Conservation (phyloP, 2,888 invertebrate genomes). For the Mongoloraphidia duomilia region DNA sequence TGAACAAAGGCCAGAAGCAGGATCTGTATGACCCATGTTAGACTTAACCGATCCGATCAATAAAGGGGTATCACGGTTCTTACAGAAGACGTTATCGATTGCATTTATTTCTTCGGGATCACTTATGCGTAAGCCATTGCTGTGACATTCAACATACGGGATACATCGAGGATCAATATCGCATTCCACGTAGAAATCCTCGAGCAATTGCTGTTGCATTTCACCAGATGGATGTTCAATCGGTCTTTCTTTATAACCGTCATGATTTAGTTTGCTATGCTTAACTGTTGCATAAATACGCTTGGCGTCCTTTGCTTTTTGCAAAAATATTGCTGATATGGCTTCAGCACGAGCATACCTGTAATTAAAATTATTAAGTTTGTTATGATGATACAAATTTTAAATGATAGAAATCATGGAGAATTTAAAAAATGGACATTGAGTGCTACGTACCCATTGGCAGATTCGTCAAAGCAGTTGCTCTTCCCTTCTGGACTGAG, state of each 20-base stretch:
- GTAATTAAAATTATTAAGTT: too few species aligned
- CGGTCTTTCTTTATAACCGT: conserved; percentile 30
- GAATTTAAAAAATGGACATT: too few species aligned
- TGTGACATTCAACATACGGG: conserved; percentile 43
- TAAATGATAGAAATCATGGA: too few species aligned
- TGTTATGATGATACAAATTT: too few species aligned
- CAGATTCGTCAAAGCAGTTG: conserved; percentile 2
- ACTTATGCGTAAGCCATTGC: conserved; percentile 41
- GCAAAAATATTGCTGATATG: conserved; percentile 29
- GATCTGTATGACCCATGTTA: conserved; percentile 33
- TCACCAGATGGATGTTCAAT: conserved; percentile 20
- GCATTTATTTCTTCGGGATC: conserved; percentile 52
- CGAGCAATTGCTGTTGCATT: conserved; percentile 24
- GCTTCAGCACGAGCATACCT: conserved; percentile 29
- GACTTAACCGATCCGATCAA: conserved; percentile 39
- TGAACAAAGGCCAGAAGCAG: conserved; percentile 36
- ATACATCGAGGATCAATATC: conserved; percentile 35
- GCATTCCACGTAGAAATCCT: conserved; percentile 35
- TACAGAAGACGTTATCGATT: conserved; percentile 41
- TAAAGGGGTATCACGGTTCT: conserved; percentile 38
- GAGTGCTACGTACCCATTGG: conserved; percentile 15
- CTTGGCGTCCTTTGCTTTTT: conserved; percentile 27
- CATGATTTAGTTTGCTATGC: conserved; percentile 39
- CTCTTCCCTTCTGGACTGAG: too few species aligned
- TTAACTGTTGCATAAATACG: conserved; percentile 34